These are phyloP conservation scores for Hycleus cichorii DNA, from an alignment of 1,140 invertebrate species.

Conservation along the genomic window DNA sequence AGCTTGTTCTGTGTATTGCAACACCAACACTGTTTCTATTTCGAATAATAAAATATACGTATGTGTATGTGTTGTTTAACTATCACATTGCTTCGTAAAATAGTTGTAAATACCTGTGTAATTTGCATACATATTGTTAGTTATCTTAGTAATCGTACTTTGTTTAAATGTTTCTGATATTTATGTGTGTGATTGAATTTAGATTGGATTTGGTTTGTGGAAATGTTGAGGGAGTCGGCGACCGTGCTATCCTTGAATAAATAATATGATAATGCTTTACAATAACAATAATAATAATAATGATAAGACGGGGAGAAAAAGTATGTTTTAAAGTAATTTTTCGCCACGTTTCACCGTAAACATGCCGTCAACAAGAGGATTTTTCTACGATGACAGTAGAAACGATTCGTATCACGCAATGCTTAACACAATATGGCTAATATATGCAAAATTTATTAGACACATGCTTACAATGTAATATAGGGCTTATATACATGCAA, in stretches of 20 bases:
- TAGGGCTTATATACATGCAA: slow-evolving; percentile 10
- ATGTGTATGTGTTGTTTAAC: slow-evolving; percentile 22
- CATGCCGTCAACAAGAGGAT: neutral
- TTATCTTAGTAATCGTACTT: slow-evolving; percentile 32
- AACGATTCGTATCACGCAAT: slow-evolving; percentile 12
- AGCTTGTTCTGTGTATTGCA: too few relatives aligned
- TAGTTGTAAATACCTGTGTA: slow-evolving; percentile 30
- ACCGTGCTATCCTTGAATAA: too few relatives aligned
- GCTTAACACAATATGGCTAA: slow-evolving; percentile 13
- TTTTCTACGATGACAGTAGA: slow-evolving; percentile 2
- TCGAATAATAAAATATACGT: neutral
- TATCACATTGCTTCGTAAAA: slow-evolving; percentile 28
- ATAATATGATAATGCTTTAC: too few relatives aligned
- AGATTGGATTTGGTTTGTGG: slow-evolving; percentile 23
- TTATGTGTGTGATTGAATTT: slow-evolving; percentile 29
- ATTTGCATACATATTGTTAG: slow-evolving; percentile 36
- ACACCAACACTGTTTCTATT: too few relatives aligned
- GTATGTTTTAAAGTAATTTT: neutral
- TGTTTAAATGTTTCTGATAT: slow-evolving; percentile 27
- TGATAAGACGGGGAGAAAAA: too few relatives aligned
- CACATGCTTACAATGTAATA: slow-evolving; percentile 10
- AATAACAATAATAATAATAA: too few relatives aligned
- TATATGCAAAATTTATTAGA: slow-evolving; percentile 15
- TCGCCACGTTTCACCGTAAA: neutral
- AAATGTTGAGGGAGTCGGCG: neutral